These are phyloP conservation scores for Helostoma temminkii DNA, from an alignment of 2,797 vertebrate genomes.

Conservation along the genomic window DNA sequence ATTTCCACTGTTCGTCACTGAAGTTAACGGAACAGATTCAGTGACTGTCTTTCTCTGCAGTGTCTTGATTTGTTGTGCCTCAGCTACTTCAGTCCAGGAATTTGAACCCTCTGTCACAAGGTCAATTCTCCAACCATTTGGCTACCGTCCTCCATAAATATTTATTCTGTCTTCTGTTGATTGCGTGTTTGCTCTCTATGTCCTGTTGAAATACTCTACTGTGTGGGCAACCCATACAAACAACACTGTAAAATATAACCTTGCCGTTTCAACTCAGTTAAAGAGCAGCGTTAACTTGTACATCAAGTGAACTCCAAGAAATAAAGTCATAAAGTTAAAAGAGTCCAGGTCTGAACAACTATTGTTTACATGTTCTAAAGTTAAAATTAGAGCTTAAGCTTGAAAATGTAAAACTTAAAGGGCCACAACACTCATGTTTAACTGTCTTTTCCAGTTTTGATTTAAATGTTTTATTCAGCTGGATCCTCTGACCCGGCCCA, in stretches of 20 bases:
- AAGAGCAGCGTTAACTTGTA: neutral
- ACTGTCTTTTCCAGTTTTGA: no score
- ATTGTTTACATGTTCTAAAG: no score
- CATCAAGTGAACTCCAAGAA: no score
- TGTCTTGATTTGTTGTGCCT: conserved; percentile 13
- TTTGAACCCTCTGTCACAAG: conserved; percentile 60
- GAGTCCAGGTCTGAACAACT: no score
- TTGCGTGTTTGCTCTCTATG: conserved; percentile 10
- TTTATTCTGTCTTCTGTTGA: conserved; percentile 23
- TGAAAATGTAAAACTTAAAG: no score
- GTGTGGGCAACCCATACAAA: neutral
- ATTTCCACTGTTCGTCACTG: neutral
- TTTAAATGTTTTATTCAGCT: no score
- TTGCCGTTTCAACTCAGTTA: neutral
- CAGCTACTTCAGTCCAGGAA: conserved; percentile 44
- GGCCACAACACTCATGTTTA: no score
- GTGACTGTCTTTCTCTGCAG: neutral
- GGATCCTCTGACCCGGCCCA: no score
- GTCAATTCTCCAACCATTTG: conserved; percentile 62
- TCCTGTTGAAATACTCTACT: conserved; percentile 6
- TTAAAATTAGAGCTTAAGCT: no score
- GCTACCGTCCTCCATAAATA: conserved; percentile 57
- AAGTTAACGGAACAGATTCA: neutral
- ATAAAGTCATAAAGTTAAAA: no score
- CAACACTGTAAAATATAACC: neutral